A percentile compares a stretch with the other conserved stretches of the same genome.
Conservation (phyloP, 2,888 invertebrate species). For the Poecilobothrus nobilitatus region DNA sequence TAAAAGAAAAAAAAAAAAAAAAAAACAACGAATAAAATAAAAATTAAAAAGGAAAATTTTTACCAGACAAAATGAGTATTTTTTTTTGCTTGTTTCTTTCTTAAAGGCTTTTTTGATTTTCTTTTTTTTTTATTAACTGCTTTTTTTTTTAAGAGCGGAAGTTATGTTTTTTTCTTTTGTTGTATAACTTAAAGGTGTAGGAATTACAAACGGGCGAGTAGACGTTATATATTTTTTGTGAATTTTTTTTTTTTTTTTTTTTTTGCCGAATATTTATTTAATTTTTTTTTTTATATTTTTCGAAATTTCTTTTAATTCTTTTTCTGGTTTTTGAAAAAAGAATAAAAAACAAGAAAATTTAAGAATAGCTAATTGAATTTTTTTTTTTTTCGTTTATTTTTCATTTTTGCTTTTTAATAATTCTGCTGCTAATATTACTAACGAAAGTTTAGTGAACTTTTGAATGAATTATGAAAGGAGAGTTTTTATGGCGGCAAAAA, state of each 20-base stretch:
- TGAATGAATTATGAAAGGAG: background rate
- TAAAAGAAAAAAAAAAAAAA: background rate
- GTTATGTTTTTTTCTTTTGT: background rate
- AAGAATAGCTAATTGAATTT: background rate
- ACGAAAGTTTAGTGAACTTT: background rate
- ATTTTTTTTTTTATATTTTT: too few relatives aligned
- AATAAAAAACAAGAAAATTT: background rate
- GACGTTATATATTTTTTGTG: background rate
- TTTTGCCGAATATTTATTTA: background rate
- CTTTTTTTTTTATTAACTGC: background rate
- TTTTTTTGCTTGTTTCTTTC: background rate
- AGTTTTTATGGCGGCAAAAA: too few relatives aligned
- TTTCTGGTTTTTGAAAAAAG: background rate
- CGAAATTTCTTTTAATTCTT: too few relatives aligned
- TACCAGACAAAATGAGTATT: background rate
- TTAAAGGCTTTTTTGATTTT: background rate
- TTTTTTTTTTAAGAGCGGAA: background rate
- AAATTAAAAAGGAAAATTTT: constrained; percentile 2
- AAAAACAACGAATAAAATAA: too few relatives aligned
- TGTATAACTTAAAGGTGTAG: background rate
- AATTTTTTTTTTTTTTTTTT: background rate
- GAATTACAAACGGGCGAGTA: background rate
- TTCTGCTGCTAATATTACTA: too few relatives aligned
- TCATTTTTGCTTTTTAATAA: too few relatives aligned
- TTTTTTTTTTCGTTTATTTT: background rate